Conservation (phyloP, 2,797 vertebrate genomes). For the Cetoscarus ocellatus region DNA sequence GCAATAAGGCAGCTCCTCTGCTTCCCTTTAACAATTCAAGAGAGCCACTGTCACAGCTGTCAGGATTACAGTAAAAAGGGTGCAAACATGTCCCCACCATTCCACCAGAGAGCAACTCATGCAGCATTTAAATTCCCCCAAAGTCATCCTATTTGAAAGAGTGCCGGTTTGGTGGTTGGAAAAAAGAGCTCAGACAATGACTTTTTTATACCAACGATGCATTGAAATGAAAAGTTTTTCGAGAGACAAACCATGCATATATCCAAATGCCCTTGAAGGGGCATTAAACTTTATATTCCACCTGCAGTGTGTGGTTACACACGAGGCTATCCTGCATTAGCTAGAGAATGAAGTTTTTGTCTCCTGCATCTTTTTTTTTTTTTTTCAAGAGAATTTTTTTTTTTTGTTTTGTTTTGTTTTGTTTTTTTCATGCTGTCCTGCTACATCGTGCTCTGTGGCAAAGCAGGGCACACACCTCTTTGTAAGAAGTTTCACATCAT, state of each 20-base stretch:
- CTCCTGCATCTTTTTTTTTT: neutral
- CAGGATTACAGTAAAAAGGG: neutral
- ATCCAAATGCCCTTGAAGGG: neutral
- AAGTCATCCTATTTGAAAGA: slow-evolving; percentile 2
- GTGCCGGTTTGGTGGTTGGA: neutral
- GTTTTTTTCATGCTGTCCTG: too few relatives aligned
- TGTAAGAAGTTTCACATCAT: too few relatives aligned
- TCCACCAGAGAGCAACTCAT: neutral
- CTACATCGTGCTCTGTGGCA: too few relatives aligned
- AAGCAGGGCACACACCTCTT: too few relatives aligned
- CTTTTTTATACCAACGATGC: slow-evolving; percentile 9
- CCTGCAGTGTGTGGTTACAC: neutral
- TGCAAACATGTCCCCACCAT: slow-evolving; percentile 2
- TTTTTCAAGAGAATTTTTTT: too few relatives aligned
- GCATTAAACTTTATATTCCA: neutral
- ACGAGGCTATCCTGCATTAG: neutral
- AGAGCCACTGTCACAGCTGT: slow-evolving; percentile 19
- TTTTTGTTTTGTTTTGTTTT: too few relatives aligned
- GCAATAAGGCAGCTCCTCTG: slow-evolving; percentile 7
- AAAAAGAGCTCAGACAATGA: slow-evolving; percentile 9
- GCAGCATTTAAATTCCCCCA: slow-evolving; percentile 3
- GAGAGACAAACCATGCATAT: neutral
- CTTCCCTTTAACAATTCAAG: slow-evolving; percentile 10
- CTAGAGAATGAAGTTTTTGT: neutral
- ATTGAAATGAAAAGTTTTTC: slow-evolving; percentile 6